phyloP scores from a whole-genome alignment of 2,113 vertebrate species.

The Esox niger region DNA sequence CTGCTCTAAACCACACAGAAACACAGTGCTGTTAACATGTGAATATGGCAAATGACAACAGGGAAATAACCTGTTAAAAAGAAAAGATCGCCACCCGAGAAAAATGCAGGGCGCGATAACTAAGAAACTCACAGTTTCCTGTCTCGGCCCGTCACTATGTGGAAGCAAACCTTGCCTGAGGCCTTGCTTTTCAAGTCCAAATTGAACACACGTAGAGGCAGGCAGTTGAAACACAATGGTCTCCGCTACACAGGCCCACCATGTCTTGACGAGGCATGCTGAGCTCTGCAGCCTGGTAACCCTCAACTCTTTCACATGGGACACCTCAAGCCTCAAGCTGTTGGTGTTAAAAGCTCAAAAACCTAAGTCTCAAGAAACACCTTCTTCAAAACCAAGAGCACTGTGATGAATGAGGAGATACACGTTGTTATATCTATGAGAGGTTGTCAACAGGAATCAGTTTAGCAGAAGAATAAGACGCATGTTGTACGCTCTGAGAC shows the following conservation, averaged over 20 bases:
- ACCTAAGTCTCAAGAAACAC: conserved; percentile 7
- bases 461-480: too few relatives aligned
- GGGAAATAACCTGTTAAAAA: conserved; percentile 23
- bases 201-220: conserved; percentile 46
- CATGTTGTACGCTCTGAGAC: neutral
- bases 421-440: neutral
- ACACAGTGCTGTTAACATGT: conserved; percentile 48
- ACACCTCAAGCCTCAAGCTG: conserved; percentile 22
- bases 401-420: conserved; percentile 2
- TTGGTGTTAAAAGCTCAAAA: conserved; percentile 24
- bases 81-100: conserved; percentile 32
- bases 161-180: conserved; percentile 55
- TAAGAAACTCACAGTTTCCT: conserved; percentile 53
- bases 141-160: conserved; percentile 62
- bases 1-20: conserved; percentile 51
- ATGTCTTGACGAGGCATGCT: conserved; percentile 41
- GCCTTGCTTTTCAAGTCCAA: conserved; percentile 60
- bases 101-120: conserved; percentile 43
- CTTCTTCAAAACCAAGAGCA: neutral
- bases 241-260: conserved; percentile 46
- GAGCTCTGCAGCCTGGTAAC: conserved; percentile 34
- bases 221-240: conserved; percentile 48
- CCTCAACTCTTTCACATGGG: conserved; percentile 24
- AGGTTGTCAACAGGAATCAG: neutral
- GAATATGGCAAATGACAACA: conserved; percentile 34